Base-by-base conservation (phyloP, 2,888 invertebrate species). In the Caradrina clavipalpis region DNA sequence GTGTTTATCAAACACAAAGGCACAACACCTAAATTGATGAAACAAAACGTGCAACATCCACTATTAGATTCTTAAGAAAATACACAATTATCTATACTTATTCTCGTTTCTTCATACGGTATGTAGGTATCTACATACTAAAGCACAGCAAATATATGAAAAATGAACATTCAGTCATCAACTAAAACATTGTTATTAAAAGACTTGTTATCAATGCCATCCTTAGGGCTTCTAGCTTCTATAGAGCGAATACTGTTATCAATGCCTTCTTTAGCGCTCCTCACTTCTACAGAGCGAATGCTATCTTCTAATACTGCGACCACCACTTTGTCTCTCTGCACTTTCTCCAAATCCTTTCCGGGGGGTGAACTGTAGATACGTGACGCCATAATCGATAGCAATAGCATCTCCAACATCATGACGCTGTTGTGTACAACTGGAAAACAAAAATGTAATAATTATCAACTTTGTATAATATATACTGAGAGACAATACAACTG, bases 391-490 rank as follows among this genome's bases (percentile, higher is more conserved):
- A 96, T 92, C 54, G 97, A 96, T 53, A 98, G 94, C 61, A 97
- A 85, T 65, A 97, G 93, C 97, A 98, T 97, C 92, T 98, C 97
- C 81, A 97, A 87, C 84, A 97, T 92, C 96, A 97, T 97, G 80
- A 97, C 86, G 50, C 96, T 94, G 90, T 97, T 97, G 92, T 97
- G 97, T 77, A 97, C 96, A 89, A 97, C 98, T 98, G 96, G 13
- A 88, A 88, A 62, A 56, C 19, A 84, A 87, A 47, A 72, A n/a
- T 59, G 39, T 47, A 93, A 11, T 13, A 55, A 60, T 21, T 15
- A 2, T 51, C 13, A 17, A 6, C 21, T 1, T 45, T 35, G 35
- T 35, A 35, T 35, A 35, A 8, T 7, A 35, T 0, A 35, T 35
- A 8, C 8, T 1, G 35, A 35, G 8, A 35, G 8, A 35, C 7